These are phyloP conservation scores for Pteronura brasiliensis DNA, from an alignment of 2,113 vertebrate genomes.

Conservation along the genomic window DNA sequence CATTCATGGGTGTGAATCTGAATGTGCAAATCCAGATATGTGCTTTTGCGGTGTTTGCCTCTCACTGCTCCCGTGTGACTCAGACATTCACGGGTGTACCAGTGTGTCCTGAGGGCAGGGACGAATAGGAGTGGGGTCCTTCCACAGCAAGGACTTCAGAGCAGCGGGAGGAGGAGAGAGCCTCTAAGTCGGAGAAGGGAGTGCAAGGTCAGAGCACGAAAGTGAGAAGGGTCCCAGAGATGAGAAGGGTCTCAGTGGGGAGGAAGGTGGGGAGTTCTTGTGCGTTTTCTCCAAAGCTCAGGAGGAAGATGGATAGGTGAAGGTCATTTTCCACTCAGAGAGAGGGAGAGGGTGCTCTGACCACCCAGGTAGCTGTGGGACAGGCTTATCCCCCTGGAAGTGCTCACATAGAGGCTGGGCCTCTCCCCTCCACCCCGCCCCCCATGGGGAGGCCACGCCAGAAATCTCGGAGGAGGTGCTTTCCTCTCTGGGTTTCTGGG, in stretches of 20 bases:
- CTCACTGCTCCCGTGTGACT: neutral
- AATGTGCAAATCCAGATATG: neutral
- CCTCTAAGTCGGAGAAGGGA: neutral
- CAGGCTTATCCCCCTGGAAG: fast-evolving
- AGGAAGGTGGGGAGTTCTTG: neutral
- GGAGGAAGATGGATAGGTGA: neutral
- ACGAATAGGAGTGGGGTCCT: neutral
- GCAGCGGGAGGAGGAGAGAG: neutral
- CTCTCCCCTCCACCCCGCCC: fast-evolving
- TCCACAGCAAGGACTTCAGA: neutral
- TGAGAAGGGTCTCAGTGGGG: fast-evolving
- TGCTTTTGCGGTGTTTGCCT: neutral
- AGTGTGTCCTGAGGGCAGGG: neutral
- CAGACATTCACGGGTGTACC: neutral
- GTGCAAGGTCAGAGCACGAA: neutral
- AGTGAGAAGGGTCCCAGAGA: neutral
- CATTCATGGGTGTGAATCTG: neutral
- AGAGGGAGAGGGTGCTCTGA: neutral
- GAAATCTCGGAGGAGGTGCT: no score
- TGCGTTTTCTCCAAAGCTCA: neutral
- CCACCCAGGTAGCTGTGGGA: neutral
- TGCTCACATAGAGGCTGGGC: neutral
- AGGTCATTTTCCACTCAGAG: neutral
- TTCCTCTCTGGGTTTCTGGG: neutral
- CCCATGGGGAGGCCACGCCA: neutral